Conservation (phyloP, 2,888 invertebrate species). For the Leistus spinibarbis region DNA sequence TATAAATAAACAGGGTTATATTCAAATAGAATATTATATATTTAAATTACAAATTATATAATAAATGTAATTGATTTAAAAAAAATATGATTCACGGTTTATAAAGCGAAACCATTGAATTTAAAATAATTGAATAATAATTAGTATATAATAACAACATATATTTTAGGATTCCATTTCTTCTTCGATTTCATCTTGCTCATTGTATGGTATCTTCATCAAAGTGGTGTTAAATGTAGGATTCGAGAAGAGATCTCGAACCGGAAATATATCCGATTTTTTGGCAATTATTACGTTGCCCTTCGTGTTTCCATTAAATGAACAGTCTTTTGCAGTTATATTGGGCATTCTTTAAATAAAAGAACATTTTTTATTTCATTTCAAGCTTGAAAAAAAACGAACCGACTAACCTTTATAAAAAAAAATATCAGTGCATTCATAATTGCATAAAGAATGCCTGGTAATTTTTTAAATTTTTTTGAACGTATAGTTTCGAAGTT, state of each 20-base stretch:
- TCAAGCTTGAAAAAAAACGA: slow-evolving; percentile 5
- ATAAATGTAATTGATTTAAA: neutral
- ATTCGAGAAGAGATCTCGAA: slow-evolving; percentile 51
- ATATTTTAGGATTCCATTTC: neutral
- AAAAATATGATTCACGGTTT: neutral
- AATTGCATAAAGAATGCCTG: too few relatives aligned
- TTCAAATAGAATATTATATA: too few relatives aligned
- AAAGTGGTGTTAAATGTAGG: slow-evolving; percentile 40
- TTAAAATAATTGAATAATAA: neutral
- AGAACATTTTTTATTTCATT: neutral
- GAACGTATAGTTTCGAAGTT: slow-evolving; percentile 9
- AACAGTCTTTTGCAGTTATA: slow-evolving; percentile 46
- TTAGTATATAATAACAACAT: neutral
- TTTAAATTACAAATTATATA: too few relatives aligned
- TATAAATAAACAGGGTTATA: too few relatives aligned
- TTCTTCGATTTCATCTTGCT: neutral
- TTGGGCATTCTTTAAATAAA: slow-evolving; percentile 49
- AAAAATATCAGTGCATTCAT: too few relatives aligned
- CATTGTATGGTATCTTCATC: neutral
- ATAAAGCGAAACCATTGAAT: neutral
- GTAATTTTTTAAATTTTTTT: slow-evolving; percentile 16
- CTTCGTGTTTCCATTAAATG: slow-evolving; percentile 50
- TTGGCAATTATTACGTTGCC: slow-evolving; percentile 51
- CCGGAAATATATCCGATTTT: slow-evolving; percentile 48
- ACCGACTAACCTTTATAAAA: neutral